phyloP scores from a whole-genome alignment of 2,113 vertebrate genomes.

The Panurus biarmicus region DNA sequence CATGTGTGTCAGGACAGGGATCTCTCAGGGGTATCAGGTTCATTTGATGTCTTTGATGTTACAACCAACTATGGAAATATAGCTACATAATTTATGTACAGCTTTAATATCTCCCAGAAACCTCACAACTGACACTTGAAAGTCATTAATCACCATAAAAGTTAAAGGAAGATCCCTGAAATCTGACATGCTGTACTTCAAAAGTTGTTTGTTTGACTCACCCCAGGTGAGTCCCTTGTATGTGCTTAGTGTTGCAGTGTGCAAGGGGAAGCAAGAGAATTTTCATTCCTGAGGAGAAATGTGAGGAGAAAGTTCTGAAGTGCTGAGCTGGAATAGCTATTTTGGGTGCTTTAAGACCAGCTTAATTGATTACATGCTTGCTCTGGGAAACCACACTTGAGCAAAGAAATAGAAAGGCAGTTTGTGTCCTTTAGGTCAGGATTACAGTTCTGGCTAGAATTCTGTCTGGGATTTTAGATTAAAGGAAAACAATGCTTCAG shows the following conservation, averaged over 20 bases:
- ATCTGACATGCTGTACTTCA: not conserved
- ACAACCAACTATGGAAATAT: not conserved
- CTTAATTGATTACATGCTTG: not conserved
- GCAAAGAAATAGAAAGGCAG: not conserved
- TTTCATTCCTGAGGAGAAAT: not conserved
- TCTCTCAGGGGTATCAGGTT: not conserved
- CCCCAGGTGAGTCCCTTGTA: not conserved
- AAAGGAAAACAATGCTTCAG: not conserved
- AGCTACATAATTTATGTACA: not conserved
- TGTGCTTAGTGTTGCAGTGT: not conserved
- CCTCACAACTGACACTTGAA: not conserved
- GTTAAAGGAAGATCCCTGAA: not conserved
- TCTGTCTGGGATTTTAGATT: not conserved
- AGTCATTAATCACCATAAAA: not conserved
- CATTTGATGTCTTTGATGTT: not conserved
- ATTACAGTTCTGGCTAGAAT: not conserved
- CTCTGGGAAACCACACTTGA: not conserved
- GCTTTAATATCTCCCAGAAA: not conserved
- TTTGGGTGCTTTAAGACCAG: not conserved
- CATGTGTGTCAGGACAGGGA: accelerated
- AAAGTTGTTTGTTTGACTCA: not conserved
- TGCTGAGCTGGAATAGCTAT: not conserved
- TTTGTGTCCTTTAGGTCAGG: not conserved
- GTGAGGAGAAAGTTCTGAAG: not conserved
- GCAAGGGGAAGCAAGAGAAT: not conserved